phyloP scores from a whole-genome alignment of 1,140 invertebrate genomes.

The Ostrea edulis region DNA sequence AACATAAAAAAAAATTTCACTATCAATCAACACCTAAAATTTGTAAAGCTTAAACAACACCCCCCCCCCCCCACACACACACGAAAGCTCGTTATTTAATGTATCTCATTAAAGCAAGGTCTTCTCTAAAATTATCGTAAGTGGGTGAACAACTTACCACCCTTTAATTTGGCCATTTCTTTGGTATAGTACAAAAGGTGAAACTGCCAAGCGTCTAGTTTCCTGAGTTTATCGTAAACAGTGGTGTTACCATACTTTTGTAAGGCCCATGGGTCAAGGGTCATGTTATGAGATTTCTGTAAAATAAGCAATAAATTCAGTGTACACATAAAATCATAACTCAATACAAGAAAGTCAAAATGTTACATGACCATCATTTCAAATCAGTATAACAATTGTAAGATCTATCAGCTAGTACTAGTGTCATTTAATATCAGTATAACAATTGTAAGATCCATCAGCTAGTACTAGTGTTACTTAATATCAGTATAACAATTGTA shows the following conservation, averaged over 20 bases:
- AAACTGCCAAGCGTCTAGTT: conserved; percentile 85
- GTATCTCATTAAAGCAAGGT: neutral
- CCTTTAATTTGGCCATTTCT: conserved; percentile 83
- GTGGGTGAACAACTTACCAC: conserved; percentile 40
- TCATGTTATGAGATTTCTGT: conserved; percentile 47
- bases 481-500: no score
- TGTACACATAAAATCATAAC: neutral
- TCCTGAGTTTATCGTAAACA: conserved; percentile 84
- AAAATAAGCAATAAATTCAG: neutral
- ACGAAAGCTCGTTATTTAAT: neutral
- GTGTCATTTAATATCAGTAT: no score
- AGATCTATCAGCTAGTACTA: no score
- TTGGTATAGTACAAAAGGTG: conserved; percentile 86
- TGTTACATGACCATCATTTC: no score
- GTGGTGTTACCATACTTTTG: conserved; percentile 14
- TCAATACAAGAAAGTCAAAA: no score
- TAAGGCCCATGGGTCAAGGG: neutral
- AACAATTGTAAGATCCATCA: no score
- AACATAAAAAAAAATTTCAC: no score
- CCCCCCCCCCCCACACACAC: no score
- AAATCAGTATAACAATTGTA: no score
- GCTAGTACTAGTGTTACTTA: no score
- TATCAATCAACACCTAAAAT: no score
- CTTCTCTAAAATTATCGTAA: neutral
- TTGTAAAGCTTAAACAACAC: no score